A percentile compares a stretch with the other conserved stretches of the same genome.
phyloP scores from a whole-genome alignment of 1,140 invertebrate species.

The Melitaea cinxia region DNA sequence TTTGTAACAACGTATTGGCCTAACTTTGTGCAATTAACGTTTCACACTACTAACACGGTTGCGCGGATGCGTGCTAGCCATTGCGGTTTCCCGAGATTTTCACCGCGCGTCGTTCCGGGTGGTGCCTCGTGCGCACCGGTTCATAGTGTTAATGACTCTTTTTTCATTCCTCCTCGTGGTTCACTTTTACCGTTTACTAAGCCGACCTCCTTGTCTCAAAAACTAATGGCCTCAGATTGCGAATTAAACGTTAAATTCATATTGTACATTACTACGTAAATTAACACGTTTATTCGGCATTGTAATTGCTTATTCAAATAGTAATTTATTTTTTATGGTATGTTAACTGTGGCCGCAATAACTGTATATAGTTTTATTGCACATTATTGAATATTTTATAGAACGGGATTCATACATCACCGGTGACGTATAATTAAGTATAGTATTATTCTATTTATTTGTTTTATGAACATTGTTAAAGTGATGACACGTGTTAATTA shows the following conservation, averaged over 20 bases:
- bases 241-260: neutral
- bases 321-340: neutral
- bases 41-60: slow-evolving; percentile 81
- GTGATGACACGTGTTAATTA: too few relatives aligned
- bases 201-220: slow-evolving; percentile 21
- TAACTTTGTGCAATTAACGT: slow-evolving; percentile 72
- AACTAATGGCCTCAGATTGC: slow-evolving; percentile 15
- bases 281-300: neutral
- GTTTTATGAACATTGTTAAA: neutral
- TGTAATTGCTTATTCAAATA: neutral
- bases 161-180: slow-evolving; percentile 43
- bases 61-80: slow-evolving; percentile 58
- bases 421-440: neutral
- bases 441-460: neutral
- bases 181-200: slow-evolving; percentile 50
- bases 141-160: slow-evolving; percentile 65
- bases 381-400: slow-evolving; percentile 9
- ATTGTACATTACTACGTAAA: neutral
- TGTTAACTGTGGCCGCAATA: neutral
- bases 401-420: slow-evolving; percentile 5
- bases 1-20: slow-evolving; percentile 40
- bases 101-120: slow-evolving; percentile 76
- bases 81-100: slow-evolving; percentile 79
- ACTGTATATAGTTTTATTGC: slow-evolving; percentile 6
- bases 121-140: slow-evolving; percentile 69